These are phyloP conservation scores for Bambusicola thoracicus DNA, from an alignment of 2,113 vertebrate species.

Conservation along the genomic window DNA sequence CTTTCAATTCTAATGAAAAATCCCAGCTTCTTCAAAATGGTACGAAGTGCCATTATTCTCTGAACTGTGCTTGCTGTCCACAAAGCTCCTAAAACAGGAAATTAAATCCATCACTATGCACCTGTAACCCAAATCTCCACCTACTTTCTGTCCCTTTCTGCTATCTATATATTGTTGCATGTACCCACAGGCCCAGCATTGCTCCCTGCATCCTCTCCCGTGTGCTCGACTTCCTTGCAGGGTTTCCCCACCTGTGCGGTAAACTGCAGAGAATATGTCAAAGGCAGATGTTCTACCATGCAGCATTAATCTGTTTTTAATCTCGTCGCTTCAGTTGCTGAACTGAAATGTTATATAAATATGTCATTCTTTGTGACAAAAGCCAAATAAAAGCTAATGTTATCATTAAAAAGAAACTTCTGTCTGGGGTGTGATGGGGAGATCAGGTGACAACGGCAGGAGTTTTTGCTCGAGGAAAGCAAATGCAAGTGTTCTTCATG, in stretches of 20 bases:
- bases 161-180: too few species aligned
- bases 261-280: not conserved
- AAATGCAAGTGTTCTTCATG: fast-evolving
- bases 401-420: conserved; percentile 36
- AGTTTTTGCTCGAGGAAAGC: not conserved
- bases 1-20: not conserved
- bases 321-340: not conserved
- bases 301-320: conserved; percentile 6
- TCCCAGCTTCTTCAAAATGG: not conserved
- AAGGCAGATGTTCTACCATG: not conserved
- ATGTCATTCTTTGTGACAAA: conserved; percentile 52
- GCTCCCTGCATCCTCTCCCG: not conserved
- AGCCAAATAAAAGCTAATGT: conserved; percentile 49
- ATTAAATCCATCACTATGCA: not conserved
- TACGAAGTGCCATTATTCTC: not conserved
- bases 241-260: not conserved
- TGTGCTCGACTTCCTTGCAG: not conserved
- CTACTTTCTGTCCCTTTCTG: not conserved
- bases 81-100: not conserved
- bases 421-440: not conserved
- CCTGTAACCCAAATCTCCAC: not conserved
- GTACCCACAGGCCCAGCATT: fast-evolving
- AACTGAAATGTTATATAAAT: conserved; percentile 47
- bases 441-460: not conserved
- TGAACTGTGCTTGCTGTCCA: not conserved